Conservation (phyloP, 2,888 invertebrate species). For the Heliconius charithonia region DNA sequence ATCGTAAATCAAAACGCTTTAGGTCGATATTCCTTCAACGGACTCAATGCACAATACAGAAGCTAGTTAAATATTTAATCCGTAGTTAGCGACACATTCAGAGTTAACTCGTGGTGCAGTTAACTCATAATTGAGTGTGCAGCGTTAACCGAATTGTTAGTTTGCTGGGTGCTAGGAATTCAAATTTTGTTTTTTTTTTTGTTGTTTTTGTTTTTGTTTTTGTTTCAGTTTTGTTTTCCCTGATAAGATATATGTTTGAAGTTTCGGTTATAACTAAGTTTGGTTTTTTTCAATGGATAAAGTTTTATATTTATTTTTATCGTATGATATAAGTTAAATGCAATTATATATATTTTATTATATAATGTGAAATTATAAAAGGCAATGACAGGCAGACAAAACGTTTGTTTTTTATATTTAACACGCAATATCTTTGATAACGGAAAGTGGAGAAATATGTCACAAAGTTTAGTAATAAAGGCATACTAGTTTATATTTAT, state of each 20-base stretch:
- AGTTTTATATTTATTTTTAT: not conserved
- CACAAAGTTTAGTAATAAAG: no score
- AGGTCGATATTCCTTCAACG: conserved; percentile 49
- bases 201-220: not conserved
- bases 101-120: conserved; percentile 62
- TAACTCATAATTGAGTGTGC: conserved; percentile 66
- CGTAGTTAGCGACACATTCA: conserved; percentile 65
- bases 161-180: conserved; percentile 46
- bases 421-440: no score
- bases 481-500: no score
- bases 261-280: not conserved
- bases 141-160: conserved; percentile 54
- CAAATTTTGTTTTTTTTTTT: conserved; percentile 30
- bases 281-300: not conserved
- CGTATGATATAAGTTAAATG: no score
- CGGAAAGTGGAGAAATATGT: no score
- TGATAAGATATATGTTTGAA: not conserved
- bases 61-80: conserved; percentile 64
- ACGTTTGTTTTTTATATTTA: no score
- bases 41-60: conserved; percentile 51
- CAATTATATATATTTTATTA: no score
- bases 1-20: conserved; percentile 47
- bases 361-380: no score
- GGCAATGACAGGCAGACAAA: no score
- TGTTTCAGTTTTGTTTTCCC: not conserved